These are phyloP conservation scores for Meiosimyza platycephala DNA, from an alignment of 2,888 invertebrate genomes.

Conservation along the genomic window DNA sequence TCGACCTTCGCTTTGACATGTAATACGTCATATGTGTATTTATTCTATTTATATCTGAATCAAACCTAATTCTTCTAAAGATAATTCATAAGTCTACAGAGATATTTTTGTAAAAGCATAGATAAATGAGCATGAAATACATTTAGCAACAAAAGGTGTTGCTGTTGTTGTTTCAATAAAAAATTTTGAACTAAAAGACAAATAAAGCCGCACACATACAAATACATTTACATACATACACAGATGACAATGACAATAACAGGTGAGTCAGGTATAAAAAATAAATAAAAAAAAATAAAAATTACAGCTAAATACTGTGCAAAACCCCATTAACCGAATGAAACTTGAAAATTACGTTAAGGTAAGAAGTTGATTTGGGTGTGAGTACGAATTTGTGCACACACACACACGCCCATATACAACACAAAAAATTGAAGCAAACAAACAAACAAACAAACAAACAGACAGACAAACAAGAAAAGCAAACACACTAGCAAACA, in stretches of 20 bases:
- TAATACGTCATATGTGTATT: too few relatives aligned
- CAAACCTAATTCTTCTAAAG: too few relatives aligned
- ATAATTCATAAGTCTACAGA: too few relatives aligned
- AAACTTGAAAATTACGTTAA: not conserved
- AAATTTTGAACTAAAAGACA: constrained; percentile 6
- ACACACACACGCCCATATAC: not conserved
- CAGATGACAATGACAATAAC: not conserved
- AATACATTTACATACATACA: not conserved
- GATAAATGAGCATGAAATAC: not conserved
- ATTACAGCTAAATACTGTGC: constrained; percentile 12
- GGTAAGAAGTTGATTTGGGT: not conserved
- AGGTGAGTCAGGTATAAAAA: not conserved
- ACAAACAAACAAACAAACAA: constrained; percentile 5
- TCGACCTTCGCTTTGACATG: not conserved
- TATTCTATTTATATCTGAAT: too few relatives aligned
- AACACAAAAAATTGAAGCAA: not conserved
- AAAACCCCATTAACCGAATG: constrained; percentile 22
- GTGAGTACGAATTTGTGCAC: not conserved
- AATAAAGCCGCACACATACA: constrained; percentile 9
- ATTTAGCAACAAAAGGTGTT: constrained; percentile 10
- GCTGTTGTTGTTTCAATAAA: constrained; percentile 20
- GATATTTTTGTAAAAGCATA: too few relatives aligned
- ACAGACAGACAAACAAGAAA: not conserved
- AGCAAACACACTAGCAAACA: constrained; percentile 20
- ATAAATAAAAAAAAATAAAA: not conserved